Evolutionary conservation across 2,113 vertebrate species (phyloP).

Genomic region (Colossoma macropomum): DNA sequence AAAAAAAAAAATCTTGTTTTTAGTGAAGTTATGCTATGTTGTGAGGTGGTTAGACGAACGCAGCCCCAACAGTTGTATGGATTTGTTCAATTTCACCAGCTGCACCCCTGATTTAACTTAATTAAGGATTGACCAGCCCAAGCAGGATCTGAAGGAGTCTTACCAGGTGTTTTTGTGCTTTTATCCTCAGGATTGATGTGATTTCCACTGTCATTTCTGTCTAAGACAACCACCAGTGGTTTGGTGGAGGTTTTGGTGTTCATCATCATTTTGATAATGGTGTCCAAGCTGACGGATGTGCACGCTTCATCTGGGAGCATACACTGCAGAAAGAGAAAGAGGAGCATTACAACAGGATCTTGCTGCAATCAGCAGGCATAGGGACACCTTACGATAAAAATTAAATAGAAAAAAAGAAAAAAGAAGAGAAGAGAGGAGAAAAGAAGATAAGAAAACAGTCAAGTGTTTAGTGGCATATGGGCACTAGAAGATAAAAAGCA

Average conservation of each 20-base stretch:
- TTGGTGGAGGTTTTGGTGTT: conserved; percentile 85
- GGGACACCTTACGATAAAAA: not conserved
- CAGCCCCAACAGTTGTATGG: too few relatives aligned
- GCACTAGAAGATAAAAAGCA: not conserved
- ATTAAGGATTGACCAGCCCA: too few relatives aligned
- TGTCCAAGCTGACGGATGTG: conserved; percentile 73
- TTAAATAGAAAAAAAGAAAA: not conserved
- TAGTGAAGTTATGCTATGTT: too few relatives aligned
- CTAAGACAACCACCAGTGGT: conserved; percentile 81
- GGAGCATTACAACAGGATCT: not conserved
- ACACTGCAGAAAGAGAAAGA: conserved; percentile 76
- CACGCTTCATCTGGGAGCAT: conserved; percentile 84
- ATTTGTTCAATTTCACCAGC: too few relatives aligned
- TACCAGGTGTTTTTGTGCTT: conserved; percentile 41
- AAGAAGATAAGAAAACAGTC: too few relatives aligned
- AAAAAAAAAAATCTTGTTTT: too few relatives aligned
- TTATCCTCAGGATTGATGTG: not conserved
- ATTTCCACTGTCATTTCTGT: conserved; percentile 5
- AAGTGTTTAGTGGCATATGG: not conserved
- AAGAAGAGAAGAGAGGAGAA: not conserved
- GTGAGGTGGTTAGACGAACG: too few relatives aligned
- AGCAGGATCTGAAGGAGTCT: not conserved
- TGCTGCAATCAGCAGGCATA: not conserved
- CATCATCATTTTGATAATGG: conserved; percentile 87
- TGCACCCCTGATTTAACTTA: too few relatives aligned